Evolutionary conservation across 2,888 invertebrate genomes (phyloP).

Genomic region (Lithosia quadra): DNA sequence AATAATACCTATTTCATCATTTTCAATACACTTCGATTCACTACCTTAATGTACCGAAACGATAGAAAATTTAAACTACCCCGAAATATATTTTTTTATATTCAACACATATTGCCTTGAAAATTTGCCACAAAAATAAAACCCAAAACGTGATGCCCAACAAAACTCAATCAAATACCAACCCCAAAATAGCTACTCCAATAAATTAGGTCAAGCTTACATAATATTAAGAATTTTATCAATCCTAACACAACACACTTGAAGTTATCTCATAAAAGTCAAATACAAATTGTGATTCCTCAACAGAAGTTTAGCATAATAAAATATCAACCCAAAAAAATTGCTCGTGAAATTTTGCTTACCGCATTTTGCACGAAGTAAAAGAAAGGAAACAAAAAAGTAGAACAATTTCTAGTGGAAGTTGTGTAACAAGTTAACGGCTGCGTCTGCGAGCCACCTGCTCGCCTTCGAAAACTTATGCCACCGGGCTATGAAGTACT

Average conservation of each 20-base stretch:
- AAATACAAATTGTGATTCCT: not conserved
- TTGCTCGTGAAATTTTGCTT: constrained; percentile 41
- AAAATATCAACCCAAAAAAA: constrained; percentile 29
- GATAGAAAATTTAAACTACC: too few species aligned
- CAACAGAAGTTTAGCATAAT: constrained; percentile 14
- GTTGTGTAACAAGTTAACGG: constrained; percentile 67
- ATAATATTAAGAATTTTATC: not conserved
- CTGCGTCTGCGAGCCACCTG: constrained; percentile 62
- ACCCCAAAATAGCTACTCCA: too few species aligned
- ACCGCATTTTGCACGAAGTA: constrained; percentile 34
- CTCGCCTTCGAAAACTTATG: constrained; percentile 47
- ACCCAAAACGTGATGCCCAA: too few species aligned
- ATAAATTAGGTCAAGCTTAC: too few species aligned
- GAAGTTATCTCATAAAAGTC: not conserved
- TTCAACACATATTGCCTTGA: too few species aligned
- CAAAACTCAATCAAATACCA: too few species aligned
- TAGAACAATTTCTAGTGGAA: constrained; percentile 58
- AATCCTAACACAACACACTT: not conserved
- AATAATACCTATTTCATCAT: too few species aligned
- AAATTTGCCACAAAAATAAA: too few species aligned
- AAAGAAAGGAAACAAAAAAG: constrained; percentile 53
- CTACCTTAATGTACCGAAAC: too few species aligned
- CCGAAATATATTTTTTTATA: too few species aligned
- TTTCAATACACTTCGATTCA: too few species aligned
- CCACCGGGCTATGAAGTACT: constrained; percentile 32